Conservation (phyloP, 1,140 invertebrate species). For the Phortica variegata region DNA sequence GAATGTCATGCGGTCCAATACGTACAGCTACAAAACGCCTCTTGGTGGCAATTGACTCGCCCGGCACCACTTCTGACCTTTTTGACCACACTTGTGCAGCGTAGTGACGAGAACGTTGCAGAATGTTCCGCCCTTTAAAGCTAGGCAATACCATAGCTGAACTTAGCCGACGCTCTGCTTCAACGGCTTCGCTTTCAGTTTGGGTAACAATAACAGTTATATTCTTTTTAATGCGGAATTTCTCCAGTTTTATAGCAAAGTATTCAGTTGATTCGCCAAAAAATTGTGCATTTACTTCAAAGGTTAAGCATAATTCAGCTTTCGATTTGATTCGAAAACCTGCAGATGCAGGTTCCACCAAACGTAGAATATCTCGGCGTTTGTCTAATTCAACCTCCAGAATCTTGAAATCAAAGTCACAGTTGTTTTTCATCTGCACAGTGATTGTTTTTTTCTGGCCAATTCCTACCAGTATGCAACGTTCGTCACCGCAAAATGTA, state of each 20-base stretch:
- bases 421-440: constrained; percentile 49
- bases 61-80: constrained; percentile 57
- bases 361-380: constrained; percentile 51
- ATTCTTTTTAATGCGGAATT: constrained; percentile 46
- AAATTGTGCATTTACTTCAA: constrained; percentile 52
- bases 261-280: constrained; percentile 63
- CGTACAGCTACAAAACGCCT: constrained; percentile 43
- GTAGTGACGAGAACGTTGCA: constrained; percentile 14
- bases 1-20: constrained; percentile 63
- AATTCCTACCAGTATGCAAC: constrained; percentile 46
- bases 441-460: constrained; percentile 44
- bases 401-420: constrained; percentile 34
- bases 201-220: too few relatives aligned
- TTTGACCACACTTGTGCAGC: constrained; percentile 31
- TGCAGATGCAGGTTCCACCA: neutral
- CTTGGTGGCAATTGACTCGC: constrained; percentile 61
- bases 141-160: too few relatives aligned
- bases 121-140: neutral
- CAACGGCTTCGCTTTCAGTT: too few relatives aligned
- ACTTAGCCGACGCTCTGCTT: too few relatives aligned
- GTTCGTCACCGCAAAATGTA: constrained; percentile 51
- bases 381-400: constrained; percentile 37
- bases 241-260: constrained; percentile 62
- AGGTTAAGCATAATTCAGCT: neutral
- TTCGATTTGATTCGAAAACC: too few relatives aligned